Evolutionary conservation across 2,888 invertebrate species (phyloP).

Genomic region (Ellobium chinense): DNA sequence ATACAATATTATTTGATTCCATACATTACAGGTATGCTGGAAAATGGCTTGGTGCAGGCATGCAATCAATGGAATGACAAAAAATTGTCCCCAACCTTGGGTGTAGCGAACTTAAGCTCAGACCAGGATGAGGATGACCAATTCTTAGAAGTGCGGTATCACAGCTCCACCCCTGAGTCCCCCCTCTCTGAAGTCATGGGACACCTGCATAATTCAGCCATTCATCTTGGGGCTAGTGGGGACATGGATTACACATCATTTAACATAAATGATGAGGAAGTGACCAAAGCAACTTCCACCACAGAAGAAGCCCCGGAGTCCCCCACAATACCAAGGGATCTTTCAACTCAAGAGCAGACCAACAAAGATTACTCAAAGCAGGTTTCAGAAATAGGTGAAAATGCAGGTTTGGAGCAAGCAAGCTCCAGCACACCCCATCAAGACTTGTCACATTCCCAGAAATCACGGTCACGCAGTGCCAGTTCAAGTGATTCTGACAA

Average conservation of each 20-base stretch:
- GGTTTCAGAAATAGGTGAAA: neutral
- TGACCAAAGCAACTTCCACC: neutral
- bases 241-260: constrained; percentile 22
- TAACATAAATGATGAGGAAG: constrained; percentile 19
- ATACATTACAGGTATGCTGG: constrained; percentile 84
- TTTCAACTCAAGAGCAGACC: neutral
- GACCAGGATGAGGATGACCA: constrained; percentile 66
- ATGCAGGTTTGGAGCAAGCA: neutral
- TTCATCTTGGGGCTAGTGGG: constrained; percentile 22
- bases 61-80: constrained; percentile 84
- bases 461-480: neutral
- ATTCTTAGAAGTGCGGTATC: constrained; percentile 72
- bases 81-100: constrained; percentile 69
- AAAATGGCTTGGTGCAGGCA: constrained; percentile 89
- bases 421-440: neutral
- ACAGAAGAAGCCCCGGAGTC: constrained; percentile 59
- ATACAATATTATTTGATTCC: too few species aligned
- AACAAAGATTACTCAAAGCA: neutral
- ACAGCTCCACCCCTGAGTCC: constrained; percentile 34
- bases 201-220: constrained; percentile 42
- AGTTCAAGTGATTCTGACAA: constrained; percentile 35
- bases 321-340: constrained; percentile 58
- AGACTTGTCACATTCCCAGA: constrained; percentile 7
- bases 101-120: constrained; percentile 50
- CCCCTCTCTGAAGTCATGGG: constrained; percentile 46